These are phyloP conservation scores for Diaperis boleti DNA, from an alignment of 2,888 invertebrate species.

Conservation along the genomic window DNA sequence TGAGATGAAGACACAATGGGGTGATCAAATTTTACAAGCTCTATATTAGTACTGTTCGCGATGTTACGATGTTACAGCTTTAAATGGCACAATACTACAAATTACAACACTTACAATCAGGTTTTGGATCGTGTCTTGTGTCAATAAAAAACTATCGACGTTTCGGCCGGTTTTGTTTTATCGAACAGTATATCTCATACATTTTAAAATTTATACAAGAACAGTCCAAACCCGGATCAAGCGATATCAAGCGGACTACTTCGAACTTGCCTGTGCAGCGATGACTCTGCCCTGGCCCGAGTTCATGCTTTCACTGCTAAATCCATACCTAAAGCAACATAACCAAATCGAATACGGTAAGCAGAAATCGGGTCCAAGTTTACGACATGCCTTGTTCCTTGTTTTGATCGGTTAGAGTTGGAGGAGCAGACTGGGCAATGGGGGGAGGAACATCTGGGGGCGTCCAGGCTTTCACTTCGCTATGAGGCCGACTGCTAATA, in stretches of 20 bases:
- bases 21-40: too few relatives aligned
- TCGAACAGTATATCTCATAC: too few relatives aligned
- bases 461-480: slow-evolving; percentile 85
- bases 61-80: too few relatives aligned
- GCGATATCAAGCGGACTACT: neutral
- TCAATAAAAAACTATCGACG: too few relatives aligned
- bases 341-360: slow-evolving; percentile 65
- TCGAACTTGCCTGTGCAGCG: slow-evolving; percentile 60
- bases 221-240: too few relatives aligned
- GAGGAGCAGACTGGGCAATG: slow-evolving; percentile 77
- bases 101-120: too few relatives aligned
- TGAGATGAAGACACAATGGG: too few relatives aligned
- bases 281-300: slow-evolving; percentile 62
- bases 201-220: too few relatives aligned
- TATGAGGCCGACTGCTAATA: slow-evolving; percentile 85
- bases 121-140: too few relatives aligned
- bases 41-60: too few relatives aligned
- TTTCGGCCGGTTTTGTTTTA: too few relatives aligned
- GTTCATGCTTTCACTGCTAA: slow-evolving; percentile 63
- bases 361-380: slow-evolving; percentile 63
- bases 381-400: slow-evolving; percentile 69
- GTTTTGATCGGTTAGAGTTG: slow-evolving; percentile 73
- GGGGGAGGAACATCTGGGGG: slow-evolving; percentile 74
- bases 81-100: too few relatives aligned
- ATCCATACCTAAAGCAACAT: slow-evolving; percentile 66